Base-by-base conservation (phyloP, 2,888 invertebrate genomes). In the Nemoura dubitans region DNA sequence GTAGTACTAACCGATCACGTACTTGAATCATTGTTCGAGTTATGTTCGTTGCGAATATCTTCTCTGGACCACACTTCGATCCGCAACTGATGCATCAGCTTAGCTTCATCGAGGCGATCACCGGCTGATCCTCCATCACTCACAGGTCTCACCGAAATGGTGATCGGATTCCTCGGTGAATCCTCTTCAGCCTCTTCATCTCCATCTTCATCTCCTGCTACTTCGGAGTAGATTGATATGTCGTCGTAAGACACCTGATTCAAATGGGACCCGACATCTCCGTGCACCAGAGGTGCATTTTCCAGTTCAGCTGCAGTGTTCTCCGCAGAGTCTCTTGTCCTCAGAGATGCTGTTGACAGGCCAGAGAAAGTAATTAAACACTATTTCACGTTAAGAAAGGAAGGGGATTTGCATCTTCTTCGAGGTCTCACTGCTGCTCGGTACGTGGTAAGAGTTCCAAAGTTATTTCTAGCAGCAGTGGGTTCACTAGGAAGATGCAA, bases 21-120 rank as follows among this genome's bases (percentile, higher is more conserved):
- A 59, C 14, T 59, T 59, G 2, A 59, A 21, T 59, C 59, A 59
- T 59, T 59, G 59, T 59, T 59, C 59, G 59, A 59, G 21, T 78
- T n/a, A 28, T 3, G 21, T 6, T 25, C 76, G 76, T 16, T 16
- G 26, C 81, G 26, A 14, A 76, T 26, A 21, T 84, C 76, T 76
- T 84, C 84, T 21, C 76, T 59, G 26, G 84, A 84, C 84, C 84
- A 84, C 29, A 84, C 76, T 76, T 84, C 59, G 25, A 84, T 84
- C 5, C 84, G 26, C 76, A 84, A 28, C 29, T 84, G 76, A 21
- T 26, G 27, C 84, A 84, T 84, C 2, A 84, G 84, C n/a, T 76
- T 43, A 0, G 59, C 84, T 28, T 84, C 76, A 6, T 84, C 84
- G 28, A 28, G 76, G 1, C 28, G 14, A 1, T 59, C 59, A 21